Percentiles rank a stretch among this genome's conserved stretches.
Evolutionary conservation across 2,113 vertebrate species (phyloP).

Genomic region (Noctilio leporinus): DNA sequence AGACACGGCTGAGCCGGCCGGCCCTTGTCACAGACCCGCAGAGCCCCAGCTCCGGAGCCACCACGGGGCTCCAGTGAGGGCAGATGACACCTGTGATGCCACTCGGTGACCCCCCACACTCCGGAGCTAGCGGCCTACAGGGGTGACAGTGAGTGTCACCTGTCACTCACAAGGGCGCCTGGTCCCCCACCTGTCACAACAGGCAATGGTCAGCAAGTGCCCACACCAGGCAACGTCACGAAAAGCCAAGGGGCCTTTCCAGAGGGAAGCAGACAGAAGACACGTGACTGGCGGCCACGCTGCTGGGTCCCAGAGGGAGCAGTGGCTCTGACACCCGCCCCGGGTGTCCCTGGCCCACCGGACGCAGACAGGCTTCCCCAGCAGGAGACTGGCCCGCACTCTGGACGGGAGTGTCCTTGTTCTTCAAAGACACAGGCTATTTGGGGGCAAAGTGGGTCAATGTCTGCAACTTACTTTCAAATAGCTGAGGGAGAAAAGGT

Average conservation of each 20-base stretch:
- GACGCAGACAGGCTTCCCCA: too few species aligned
- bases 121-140: not conserved
- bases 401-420: accelerated
- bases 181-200: accelerated
- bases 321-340: not conserved
- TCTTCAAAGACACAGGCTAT: not conserved
- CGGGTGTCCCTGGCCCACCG: too few species aligned
- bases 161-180: accelerated
- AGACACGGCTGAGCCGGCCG: too few species aligned
- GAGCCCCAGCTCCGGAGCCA: not conserved
- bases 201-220: not conserved
- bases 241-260: not conserved
- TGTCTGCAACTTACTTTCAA: not conserved
- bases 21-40: accelerated
- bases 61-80: accelerated
- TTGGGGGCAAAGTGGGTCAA: not conserved
- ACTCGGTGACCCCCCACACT: not conserved
- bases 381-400: accelerated
- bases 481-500: not conserved
- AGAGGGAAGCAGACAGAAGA: not conserved
- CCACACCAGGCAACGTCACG: accelerated
- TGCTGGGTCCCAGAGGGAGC: accelerated
- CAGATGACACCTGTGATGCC: not conserved
- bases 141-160: accelerated
- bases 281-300: accelerated